Evolutionary conservation across 1,140 invertebrate species (phyloP), one percentile per base, ranked within the genome.

Genomic region (Caenorhabditis remanei): DNA sequence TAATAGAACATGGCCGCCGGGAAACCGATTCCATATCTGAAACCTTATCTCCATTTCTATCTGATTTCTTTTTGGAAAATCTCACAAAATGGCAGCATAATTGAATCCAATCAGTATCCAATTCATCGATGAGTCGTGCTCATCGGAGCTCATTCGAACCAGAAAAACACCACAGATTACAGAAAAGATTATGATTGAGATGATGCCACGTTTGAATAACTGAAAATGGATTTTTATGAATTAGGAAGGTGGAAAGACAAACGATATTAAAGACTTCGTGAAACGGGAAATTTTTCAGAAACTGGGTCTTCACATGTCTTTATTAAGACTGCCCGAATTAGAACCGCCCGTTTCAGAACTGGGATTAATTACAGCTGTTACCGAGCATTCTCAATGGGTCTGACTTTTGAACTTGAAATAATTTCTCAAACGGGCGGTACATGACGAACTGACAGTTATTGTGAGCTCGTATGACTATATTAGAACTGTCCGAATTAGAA

Each of bases 31-130:
- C 84, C 84, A 67, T 85, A 85, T 46, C 84, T 85, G 63, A 21
- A 85, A 85, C 21, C 21, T 50, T 32, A 1, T 32, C 21, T n/a
- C 24, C 24, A 46, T 84, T 7, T 19, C 41, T n/a, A 4, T 14
- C 24, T 41, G 2, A 2, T 16, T 61, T 43, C 19, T 41, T 56
- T 56, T 16, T 6, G 0, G 24, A 53, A 46, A 67, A 11, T 48
- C 58, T 32, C 61, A 85, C 84, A 85, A 61, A 50, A 85, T 65
- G 63, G 84, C 84, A 1, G 84, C 50, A 55, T 85, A 85, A 58
- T 85, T 85, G 84, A 85, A 85, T 8, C 84, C 84, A 50, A 85
- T 63, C 58, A 65, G 84, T n/a, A 85, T 85, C 84, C 84, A 85
- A 71, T 85, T 85, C 50, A 65, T 85, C n/a, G 63, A 71, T 8